Conservation (phyloP, 2,113 vertebrate genomes). For the Myrmecobius fasciatus region DNA sequence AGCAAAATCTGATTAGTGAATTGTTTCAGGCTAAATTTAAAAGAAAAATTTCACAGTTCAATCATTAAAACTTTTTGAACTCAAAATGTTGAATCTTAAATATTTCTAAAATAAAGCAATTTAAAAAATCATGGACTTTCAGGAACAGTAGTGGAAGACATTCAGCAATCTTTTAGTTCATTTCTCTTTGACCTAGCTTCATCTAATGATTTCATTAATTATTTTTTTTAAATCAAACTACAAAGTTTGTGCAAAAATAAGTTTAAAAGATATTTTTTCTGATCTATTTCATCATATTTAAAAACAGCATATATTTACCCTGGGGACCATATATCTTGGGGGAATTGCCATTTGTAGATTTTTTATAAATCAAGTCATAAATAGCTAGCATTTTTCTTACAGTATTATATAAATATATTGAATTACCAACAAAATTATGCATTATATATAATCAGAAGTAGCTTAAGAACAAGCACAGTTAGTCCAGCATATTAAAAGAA, state of each 20-base stretch:
- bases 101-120: constrained; percentile 5
- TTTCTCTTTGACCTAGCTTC: not conserved
- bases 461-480: not conserved
- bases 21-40: constrained; percentile 24
- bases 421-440: not conserved
- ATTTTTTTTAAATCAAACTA: not conserved
- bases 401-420: not conserved
- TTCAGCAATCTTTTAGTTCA: not conserved
- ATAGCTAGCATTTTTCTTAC: not conserved
- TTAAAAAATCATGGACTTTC: constrained; percentile 25
- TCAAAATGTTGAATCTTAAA: constrained; percentile 36
- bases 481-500: not conserved
- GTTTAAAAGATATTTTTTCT: not conserved
- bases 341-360: not conserved
- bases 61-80: constrained; percentile 31
- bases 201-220: constrained; percentile 9
- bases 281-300: constrained; percentile 24
- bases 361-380: not conserved
- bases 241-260: constrained; percentile 20
- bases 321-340: not conserved
- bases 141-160: not conserved
- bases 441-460: not conserved
- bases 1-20: not conserved
- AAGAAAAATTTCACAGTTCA: not conserved
- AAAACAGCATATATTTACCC: not conserved